Percentiles rank a stretch among this genome's conserved stretches.
phyloP scores from a whole-genome alignment of 2,797 vertebrate species.

The Numenius phaeopus region DNA sequence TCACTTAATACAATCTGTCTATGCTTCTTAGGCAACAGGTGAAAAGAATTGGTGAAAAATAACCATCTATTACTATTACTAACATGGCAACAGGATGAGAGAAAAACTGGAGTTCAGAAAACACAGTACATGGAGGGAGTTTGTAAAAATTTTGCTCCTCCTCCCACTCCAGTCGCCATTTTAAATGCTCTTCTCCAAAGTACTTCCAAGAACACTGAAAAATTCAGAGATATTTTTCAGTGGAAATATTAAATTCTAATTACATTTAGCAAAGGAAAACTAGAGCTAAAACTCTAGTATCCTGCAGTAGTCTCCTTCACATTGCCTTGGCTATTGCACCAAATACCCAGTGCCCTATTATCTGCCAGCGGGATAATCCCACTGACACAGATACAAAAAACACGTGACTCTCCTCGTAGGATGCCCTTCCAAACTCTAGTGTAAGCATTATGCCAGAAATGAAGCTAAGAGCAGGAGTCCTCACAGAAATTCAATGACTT shows the following conservation, averaged over 20 bases:
- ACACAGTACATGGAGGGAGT: not conserved
- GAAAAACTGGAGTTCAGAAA: not conserved
- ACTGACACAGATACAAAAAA: not conserved
- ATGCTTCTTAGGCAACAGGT: not conserved
- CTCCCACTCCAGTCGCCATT: not conserved
- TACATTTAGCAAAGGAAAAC: not conserved
- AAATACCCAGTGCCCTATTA: not conserved
- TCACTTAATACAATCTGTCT: not conserved
- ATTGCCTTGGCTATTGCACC: not conserved
- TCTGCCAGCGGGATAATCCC: fast-evolving
- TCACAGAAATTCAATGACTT: not conserved
- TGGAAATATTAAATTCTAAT: not conserved
- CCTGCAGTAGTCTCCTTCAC: not conserved
- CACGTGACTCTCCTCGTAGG: not conserved
- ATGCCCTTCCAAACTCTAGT: not conserved
- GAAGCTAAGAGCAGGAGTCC: not conserved
- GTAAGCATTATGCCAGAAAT: not conserved
- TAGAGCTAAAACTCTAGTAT: not conserved
- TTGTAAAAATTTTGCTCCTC: not conserved
- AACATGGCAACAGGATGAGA: not conserved
- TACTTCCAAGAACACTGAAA: not conserved
- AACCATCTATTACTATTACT: not conserved
- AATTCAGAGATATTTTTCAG: not conserved
- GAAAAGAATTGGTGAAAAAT: not conserved
- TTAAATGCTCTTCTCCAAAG: not conserved